These are phyloP conservation scores for Zoanthus sansibaricus DNA, from an alignment of 92 coral and sea anemone genomes.

Conservation along the genomic window DNA sequence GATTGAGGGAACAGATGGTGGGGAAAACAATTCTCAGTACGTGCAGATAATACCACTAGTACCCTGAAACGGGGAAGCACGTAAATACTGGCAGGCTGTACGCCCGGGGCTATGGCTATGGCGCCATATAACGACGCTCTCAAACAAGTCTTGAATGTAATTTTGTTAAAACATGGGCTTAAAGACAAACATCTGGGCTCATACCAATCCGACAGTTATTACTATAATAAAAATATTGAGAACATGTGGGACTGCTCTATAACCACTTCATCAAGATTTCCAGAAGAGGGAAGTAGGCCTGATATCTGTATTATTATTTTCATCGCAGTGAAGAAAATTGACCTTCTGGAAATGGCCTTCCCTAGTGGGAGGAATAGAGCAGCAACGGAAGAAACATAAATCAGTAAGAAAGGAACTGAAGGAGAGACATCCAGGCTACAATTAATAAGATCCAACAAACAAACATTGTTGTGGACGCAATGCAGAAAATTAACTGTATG, in stretches of 20 bases:
- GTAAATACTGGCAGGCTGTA: not conserved
- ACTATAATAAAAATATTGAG: not conserved
- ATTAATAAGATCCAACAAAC: too few species aligned
- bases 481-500: too few species aligned
- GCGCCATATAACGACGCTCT: slow-evolving; percentile 19
- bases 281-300: not conserved
- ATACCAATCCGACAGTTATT: slow-evolving; percentile 2
- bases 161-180: slow-evolving; percentile 5
- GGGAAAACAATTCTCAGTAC: not conserved
- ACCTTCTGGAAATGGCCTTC: not conserved
- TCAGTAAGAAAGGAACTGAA: too few species aligned
- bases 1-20: slow-evolving; percentile 2
- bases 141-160: slow-evolving; percentile 8
- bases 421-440: too few species aligned
- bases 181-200: slow-evolving; percentile 16
- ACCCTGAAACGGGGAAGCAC: slow-evolving; percentile 1
- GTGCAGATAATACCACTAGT: not conserved
- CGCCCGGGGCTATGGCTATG: not conserved
- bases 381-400: not conserved
- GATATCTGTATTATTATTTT: not conserved
- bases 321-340: slow-evolving; percentile 10
- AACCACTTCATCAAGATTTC: not conserved
- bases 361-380: slow-evolving; percentile 2
- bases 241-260: slow-evolving; percentile 3
- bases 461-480: too few species aligned